Evolutionary conservation across 2,888 invertebrate species (phyloP).

Genomic region (Dasypogon diadema): DNA sequence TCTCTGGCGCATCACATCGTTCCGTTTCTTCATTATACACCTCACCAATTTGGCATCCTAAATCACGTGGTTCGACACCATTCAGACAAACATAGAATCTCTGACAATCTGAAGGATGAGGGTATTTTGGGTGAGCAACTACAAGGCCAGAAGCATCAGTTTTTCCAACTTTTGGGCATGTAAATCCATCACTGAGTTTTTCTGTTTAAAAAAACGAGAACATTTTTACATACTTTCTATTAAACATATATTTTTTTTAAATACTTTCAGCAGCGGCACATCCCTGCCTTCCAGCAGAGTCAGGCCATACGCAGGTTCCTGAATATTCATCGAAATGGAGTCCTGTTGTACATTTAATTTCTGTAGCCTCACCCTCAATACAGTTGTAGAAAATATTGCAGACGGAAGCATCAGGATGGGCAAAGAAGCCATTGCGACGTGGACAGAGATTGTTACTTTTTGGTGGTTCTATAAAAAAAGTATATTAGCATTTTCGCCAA

Average conservation of each 20-base stretch:
- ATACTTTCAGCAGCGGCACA: conserved; percentile 73
- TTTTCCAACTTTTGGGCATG: conserved; percentile 80
- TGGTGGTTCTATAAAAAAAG: conserved; percentile 76
- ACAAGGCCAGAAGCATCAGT: conserved; percentile 78
- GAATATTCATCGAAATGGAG: conserved; percentile 90
- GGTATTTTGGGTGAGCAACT: conserved; percentile 86
- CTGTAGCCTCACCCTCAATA: conserved; percentile 84
- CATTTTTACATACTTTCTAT: conserved; percentile 14
- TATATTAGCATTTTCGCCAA: neutral
- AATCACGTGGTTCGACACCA: conserved; percentile 87
- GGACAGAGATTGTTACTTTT: conserved; percentile 79
- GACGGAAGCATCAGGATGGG: conserved; percentile 83
- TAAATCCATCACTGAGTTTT: conserved; percentile 85
- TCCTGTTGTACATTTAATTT: conserved; percentile 87
- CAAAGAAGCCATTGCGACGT: conserved; percentile 90
- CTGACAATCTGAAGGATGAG: conserved; percentile 90
- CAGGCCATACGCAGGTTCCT: conserved; percentile 93
- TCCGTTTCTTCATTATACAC: conserved; percentile 91
- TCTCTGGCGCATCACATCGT: conserved; percentile 90
- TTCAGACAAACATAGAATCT: conserved; percentile 92
- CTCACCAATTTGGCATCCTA: conserved; percentile 87
- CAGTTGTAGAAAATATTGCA: conserved; percentile 92
- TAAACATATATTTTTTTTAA: too few relatives aligned
- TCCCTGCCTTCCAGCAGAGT: conserved; percentile 80
- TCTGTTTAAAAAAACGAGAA: conserved; percentile 69